These are phyloP conservation scores for Tympanuchus pallidicinctus DNA, from an alignment of 2,113 vertebrate genomes.

Conservation along the genomic window DNA sequence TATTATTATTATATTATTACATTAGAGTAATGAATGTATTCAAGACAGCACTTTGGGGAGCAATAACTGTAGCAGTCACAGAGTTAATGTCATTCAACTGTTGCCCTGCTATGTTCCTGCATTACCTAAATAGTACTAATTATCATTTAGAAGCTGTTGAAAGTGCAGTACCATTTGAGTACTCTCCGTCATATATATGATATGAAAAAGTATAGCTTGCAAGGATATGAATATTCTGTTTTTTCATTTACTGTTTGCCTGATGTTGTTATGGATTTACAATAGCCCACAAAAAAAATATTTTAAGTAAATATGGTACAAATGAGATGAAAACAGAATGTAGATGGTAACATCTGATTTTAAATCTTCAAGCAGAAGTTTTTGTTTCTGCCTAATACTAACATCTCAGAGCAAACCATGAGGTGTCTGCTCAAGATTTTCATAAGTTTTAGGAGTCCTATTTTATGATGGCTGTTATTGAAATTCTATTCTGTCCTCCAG, in stretches of 20 bases:
- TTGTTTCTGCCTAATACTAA: background rate
- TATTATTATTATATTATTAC: background rate
- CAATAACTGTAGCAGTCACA: background rate
- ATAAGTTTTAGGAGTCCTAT: background rate
- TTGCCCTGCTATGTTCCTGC: background rate
- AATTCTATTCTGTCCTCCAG: background rate
- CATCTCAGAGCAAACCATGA: background rate
- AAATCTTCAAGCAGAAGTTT: background rate
- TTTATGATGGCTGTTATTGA: background rate
- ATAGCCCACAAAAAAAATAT: background rate
- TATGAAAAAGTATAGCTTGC: background rate
- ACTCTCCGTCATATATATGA: background rate
- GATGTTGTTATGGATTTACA: background rate
- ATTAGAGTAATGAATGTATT: background rate
- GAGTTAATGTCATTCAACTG: background rate
- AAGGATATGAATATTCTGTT: background rate
- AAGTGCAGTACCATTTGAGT: background rate
- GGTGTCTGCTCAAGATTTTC: background rate
- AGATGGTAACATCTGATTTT: background rate
- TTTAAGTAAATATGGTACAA: background rate
- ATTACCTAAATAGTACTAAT: background rate
- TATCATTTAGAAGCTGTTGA: background rate
- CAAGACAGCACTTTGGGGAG: background rate
- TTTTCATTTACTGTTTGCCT: background rate
- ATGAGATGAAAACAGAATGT: background rate